A percentile compares a stretch with the other conserved stretches of the same genome.
Conservation (phyloP, 2,888 invertebrate species). For the Philaethria dido region DNA sequence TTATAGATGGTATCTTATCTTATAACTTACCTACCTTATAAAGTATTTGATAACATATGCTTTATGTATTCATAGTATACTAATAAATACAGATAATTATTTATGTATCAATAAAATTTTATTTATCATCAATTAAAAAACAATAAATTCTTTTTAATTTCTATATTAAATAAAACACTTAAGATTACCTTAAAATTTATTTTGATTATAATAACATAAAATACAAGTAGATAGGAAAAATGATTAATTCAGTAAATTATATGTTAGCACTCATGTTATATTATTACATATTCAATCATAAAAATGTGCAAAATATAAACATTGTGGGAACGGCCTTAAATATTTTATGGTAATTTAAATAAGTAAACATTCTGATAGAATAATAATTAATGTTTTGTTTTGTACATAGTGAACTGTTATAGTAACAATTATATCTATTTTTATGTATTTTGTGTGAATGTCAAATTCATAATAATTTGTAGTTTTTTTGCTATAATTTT, state of each 20-base stretch:
- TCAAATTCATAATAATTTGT: neutral
- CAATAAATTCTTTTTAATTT: neutral
- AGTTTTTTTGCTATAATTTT: neutral
- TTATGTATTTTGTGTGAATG: neutral
- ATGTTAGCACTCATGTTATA: conserved; percentile 7
- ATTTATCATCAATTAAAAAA: neutral
- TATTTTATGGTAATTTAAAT: neutral
- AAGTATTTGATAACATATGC: neutral
- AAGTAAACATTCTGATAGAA: neutral
- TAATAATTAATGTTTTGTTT: neutral
- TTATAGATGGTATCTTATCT: neutral
- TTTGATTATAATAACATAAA: neutral
- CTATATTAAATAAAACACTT: conserved; percentile 1
- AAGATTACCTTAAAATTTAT: conserved; percentile 5
- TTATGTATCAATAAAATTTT: neutral
- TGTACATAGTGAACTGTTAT: neutral
- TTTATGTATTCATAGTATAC: no score
- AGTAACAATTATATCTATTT: neutral
- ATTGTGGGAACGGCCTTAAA: conserved; percentile 1
- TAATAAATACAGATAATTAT: neutral
- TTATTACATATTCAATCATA: neutral
- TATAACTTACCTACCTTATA: neutral
- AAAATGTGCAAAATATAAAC: neutral
- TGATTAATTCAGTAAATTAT: neutral
- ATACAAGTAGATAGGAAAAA: neutral